Evolutionary conservation across 2,113 vertebrate species (phyloP).

Genomic region (Larimichthys crocea): DNA sequence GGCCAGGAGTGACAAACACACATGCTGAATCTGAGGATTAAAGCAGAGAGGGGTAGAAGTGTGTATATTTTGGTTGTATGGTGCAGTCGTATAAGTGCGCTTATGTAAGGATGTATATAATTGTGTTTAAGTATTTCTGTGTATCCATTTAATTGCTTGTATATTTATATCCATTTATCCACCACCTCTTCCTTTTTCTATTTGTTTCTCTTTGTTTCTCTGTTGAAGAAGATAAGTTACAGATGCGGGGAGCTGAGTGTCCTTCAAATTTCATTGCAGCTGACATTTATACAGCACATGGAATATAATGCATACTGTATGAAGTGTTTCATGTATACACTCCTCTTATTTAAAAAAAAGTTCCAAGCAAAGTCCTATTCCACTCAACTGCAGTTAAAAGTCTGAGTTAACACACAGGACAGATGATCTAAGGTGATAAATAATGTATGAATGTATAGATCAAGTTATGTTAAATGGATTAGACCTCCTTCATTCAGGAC

Average conservation of each 20-base stretch:
- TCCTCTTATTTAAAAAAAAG: neutral
- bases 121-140: neutral
- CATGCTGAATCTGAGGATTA: constrained; percentile 45
- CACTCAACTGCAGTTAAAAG: neutral
- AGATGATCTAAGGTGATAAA: neutral
- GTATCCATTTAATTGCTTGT: neutral
- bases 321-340: neutral
- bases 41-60: constrained; percentile 16
- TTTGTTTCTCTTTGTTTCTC: constrained; percentile 1
- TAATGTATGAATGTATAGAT: constrained; percentile 9
- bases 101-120: neutral
- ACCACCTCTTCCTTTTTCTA: neutral
- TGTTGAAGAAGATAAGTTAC: constrained; percentile 2
- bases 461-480: constrained; percentile 24
- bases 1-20: constrained; percentile 45
- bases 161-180: neutral
- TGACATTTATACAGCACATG: neutral
- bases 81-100: neutral
- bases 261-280: constrained; percentile 16
- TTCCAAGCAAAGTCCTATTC: neutral
- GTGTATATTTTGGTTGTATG: neutral
- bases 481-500: constrained; percentile 18
- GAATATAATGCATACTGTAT: neutral
- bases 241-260: neutral
- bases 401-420: neutral